These are phyloP conservation scores for Dallia pectoralis DNA, from an alignment of 2,797 vertebrate species.

Conservation along the genomic window DNA sequence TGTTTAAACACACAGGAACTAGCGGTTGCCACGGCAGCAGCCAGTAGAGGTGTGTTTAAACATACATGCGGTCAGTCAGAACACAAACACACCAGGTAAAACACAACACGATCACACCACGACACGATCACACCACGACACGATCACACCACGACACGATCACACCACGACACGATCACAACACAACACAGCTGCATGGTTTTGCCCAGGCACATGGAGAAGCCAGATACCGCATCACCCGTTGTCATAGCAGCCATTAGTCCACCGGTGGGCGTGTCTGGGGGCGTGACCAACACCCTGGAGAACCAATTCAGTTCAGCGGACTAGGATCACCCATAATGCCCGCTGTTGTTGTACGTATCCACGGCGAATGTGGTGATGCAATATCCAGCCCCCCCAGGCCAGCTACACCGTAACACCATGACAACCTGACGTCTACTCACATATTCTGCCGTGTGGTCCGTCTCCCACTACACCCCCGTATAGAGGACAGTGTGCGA, in stretches of 20 bases:
- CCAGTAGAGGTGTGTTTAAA: too few relatives aligned
- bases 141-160: conserved; percentile 27
- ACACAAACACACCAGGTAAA: not conserved
- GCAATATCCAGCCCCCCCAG: conserved; percentile 62
- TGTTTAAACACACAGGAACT: too few relatives aligned
- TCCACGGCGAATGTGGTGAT: conserved; percentile 58
- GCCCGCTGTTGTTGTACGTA: not conserved
- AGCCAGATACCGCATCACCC: conserved; percentile 72
- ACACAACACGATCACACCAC: not conserved
- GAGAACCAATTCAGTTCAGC: conserved; percentile 32
- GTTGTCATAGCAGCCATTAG: conserved; percentile 26
- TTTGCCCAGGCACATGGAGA: conserved; percentile 51
- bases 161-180: conserved; percentile 36
- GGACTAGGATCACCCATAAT: conserved; percentile 33
- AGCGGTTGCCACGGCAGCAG: too few relatives aligned
- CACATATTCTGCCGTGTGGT: conserved; percentile 98
- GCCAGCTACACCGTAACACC: conserved; percentile 35
- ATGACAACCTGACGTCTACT: conserved; percentile 73
- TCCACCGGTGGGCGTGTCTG: too few relatives aligned
- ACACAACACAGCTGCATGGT: conserved; percentile 35
- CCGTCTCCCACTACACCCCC: conserved; percentile 92
- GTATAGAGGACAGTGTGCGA: conserved; percentile 69
- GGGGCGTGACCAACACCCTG: too few relatives aligned
- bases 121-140: not conserved
- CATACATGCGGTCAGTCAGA: too few relatives aligned